Percentiles rank a stretch among this genome's conserved stretches.
These are phyloP conservation scores for Microtus richardsoni DNA, from an alignment of 2,113 vertebrate genomes.

Conservation along the genomic window DNA sequence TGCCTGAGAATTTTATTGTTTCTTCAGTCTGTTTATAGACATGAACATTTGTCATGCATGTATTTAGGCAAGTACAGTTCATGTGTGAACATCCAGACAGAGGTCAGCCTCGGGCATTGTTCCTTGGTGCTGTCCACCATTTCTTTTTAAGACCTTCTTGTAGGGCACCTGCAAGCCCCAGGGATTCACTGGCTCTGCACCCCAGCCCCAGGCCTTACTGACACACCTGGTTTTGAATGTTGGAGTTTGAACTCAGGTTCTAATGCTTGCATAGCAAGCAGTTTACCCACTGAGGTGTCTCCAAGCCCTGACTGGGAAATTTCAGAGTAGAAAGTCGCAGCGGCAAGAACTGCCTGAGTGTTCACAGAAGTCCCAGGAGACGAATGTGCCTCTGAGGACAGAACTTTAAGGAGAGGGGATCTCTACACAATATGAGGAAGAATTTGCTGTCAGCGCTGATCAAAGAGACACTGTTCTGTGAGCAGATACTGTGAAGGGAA, in stretches of 20 bases:
- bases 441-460: not conserved
- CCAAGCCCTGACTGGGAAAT: not conserved
- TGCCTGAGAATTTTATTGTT: not conserved
- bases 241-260: not conserved
- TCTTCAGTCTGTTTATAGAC: constrained; percentile 17
- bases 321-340: not conserved
- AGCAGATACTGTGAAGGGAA: not conserved
- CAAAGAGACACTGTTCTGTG: not conserved
- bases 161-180: not conserved
- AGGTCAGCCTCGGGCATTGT: not conserved
- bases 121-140: not conserved
- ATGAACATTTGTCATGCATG: not conserved
- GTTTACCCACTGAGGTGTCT: not conserved
- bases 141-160: not conserved
- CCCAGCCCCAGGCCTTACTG: not conserved
- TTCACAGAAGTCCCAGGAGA: not conserved
- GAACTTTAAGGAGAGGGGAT: not conserved
- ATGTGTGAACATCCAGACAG: not conserved
- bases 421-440: not conserved
- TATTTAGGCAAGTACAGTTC: too few relatives aligned
- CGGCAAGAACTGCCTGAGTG: not conserved
- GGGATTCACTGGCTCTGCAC: not conserved
- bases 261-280: not conserved
- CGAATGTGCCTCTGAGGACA: not conserved
- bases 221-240: not conserved